phyloP scores from a whole-genome alignment of 2,888 invertebrate genomes.

The Coenonympha glycerion region DNA sequence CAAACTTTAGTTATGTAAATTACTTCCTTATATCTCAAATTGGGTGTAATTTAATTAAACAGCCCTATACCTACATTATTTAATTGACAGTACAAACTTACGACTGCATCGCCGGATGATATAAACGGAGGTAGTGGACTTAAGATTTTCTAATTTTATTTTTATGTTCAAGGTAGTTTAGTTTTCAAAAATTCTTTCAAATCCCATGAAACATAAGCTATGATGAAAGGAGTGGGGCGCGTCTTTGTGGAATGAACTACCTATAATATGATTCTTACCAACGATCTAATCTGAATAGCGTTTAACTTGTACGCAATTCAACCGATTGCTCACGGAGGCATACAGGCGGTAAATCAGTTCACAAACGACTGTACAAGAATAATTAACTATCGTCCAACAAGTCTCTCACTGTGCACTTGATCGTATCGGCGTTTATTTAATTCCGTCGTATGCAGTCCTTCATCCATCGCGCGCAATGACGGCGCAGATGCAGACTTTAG shows the following conservation, averaged over 20 bases:
- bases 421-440: slow-evolving; percentile 17
- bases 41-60: background rate
- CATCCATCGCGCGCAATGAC: slow-evolving; percentile 10
- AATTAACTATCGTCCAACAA: slow-evolving; percentile 14
- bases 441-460: slow-evolving; percentile 10
- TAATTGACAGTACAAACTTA: too few relatives aligned
- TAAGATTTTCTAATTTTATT: too few relatives aligned
- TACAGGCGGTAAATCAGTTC: slow-evolving; percentile 11
- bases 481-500: slow-evolving; percentile 1
- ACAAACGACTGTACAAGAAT: slow-evolving; percentile 11
- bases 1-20: slow-evolving; percentile 30
- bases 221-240: too few relatives aligned
- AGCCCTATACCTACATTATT: background rate
- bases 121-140: too few relatives aligned
- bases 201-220: too few relatives aligned
- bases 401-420: slow-evolving; percentile 14
- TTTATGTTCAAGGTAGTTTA: too few relatives aligned
- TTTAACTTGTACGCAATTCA: background rate
- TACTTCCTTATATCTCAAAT: slow-evolving; percentile 17
- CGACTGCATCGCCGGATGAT: too few relatives aligned
- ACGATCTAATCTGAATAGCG: background rate
- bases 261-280: background rate
- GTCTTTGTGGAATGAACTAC: background rate
- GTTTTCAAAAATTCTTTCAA: too few relatives aligned
- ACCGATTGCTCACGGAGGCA: slow-evolving; percentile 1